Conservation (phyloP, 2,888 invertebrate genomes). For the Ectemnius continuus region DNA sequence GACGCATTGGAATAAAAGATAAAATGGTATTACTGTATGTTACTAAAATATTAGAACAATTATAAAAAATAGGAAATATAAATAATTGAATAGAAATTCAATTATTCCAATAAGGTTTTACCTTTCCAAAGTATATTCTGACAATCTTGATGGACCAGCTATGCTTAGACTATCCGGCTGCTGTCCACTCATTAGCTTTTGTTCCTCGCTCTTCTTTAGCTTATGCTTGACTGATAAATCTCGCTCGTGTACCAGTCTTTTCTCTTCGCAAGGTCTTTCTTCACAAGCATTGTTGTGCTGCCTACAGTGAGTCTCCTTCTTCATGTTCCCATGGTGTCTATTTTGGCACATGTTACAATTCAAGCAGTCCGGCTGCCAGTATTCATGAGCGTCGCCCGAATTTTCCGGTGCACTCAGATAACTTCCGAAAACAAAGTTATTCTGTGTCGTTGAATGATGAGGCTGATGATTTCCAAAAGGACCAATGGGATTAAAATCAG, state of each 20-base stretch:
- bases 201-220: constrained; percentile 58
- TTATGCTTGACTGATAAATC: constrained; percentile 59
- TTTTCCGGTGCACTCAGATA: constrained; percentile 60
- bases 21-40: not conserved
- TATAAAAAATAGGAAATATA: not conserved
- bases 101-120: constrained; percentile 35
- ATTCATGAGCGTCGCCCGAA: constrained; percentile 53
- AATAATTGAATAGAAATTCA: not conserved
- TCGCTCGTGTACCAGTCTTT: constrained; percentile 56
- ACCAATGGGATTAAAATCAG: constrained; percentile 71
- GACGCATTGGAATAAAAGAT: not conserved
- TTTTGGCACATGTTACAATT: constrained; percentile 66
- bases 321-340: constrained; percentile 57
- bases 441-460: constrained; percentile 58
- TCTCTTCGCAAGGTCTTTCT: constrained; percentile 58
- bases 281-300: constrained; percentile 36
- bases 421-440: constrained; percentile 62
- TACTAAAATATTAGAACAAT: not conserved
- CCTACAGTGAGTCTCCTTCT: constrained; percentile 45
- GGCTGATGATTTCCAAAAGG: constrained; percentile 60
- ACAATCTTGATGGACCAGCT: constrained; percentile 73
- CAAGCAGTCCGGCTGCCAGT: constrained; percentile 57
- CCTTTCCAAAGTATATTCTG: constrained; percentile 72
- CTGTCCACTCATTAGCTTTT: constrained; percentile 58
- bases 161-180: constrained; percentile 63